phyloP scores from a whole-genome alignment of 2,797 vertebrate genomes.

The Sebastes minor region DNA sequence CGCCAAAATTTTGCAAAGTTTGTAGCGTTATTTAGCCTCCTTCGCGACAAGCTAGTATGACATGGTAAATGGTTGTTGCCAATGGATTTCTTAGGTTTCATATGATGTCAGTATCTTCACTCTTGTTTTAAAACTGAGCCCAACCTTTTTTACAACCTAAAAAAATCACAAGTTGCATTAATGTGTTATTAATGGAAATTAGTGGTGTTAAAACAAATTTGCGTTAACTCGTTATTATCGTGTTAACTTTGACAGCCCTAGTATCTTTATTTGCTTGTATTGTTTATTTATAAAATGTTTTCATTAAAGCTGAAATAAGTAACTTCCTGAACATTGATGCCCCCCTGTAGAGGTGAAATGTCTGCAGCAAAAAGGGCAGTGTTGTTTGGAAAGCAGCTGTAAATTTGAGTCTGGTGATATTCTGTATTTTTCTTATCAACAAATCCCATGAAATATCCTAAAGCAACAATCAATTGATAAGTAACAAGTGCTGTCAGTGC shows the following conservation, averaged over 20 bases:
- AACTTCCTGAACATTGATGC: neutral
- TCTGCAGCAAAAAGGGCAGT: neutral
- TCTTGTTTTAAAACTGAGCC: too few species aligned
- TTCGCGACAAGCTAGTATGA: too few species aligned
- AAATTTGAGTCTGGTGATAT: neutral
- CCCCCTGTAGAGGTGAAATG: neutral
- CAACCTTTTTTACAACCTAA: too few species aligned
- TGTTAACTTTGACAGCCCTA: too few species aligned
- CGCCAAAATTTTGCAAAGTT: fast-evolving
- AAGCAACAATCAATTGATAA: neutral
- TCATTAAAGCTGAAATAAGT: neutral
- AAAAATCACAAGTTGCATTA: too few species aligned
- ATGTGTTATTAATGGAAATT: too few species aligned
- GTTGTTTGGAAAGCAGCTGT: neutral
- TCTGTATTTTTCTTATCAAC: neutral
- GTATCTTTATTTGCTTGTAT: neutral
- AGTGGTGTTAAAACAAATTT: too few species aligned
- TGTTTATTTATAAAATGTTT: neutral
- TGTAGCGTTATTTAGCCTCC: too few species aligned
- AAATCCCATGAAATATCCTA: neutral
- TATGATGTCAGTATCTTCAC: too few species aligned
- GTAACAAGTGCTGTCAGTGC: neutral
- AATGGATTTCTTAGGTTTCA: too few species aligned
- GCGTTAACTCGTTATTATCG: too few species aligned
- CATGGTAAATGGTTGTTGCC: too few species aligned